Evolutionary conservation across 2,797 vertebrate genomes (phyloP).

Genomic region (Bufotes viridis): DNA sequence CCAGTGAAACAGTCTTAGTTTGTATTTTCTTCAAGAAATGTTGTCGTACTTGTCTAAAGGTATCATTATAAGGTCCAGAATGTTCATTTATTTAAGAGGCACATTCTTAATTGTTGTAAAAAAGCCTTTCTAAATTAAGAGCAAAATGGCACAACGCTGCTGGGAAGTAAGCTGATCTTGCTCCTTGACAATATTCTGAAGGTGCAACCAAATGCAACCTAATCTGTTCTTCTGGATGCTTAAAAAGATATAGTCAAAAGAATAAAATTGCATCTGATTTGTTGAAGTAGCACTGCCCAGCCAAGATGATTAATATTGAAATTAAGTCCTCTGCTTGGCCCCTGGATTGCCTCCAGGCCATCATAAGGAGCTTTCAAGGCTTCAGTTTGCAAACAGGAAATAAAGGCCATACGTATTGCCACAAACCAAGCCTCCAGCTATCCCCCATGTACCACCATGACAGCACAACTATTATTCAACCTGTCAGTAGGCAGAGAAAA

Average conservation of each 20-base stretch:
- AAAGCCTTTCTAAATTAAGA: not conserved
- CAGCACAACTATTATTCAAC: not conserved
- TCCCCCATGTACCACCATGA: not conserved
- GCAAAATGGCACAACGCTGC: not conserved
- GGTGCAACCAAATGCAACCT: not conserved
- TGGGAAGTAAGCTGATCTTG: not conserved
- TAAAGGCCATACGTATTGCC: not conserved
- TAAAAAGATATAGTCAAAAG: not conserved
- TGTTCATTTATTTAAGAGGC: slow-evolving; percentile 2
- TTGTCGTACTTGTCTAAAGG: not conserved
- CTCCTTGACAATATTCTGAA: not conserved
- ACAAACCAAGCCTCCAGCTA: not conserved
- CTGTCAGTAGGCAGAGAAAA: not conserved
- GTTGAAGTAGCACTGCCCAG: not conserved
- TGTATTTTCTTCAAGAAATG: slow-evolving; percentile 8
- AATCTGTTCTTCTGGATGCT: not conserved
- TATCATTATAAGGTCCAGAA: not conserved
- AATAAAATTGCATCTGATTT: not conserved
- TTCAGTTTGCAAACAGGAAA: not conserved
- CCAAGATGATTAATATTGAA: not conserved
- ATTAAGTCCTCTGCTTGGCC: not conserved
- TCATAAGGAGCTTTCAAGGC: not conserved
- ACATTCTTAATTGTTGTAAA: not conserved
- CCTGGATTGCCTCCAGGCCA: not conserved
- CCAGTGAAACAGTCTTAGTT: slow-evolving; percentile 6